A percentile compares a stretch with the other conserved stretches of the same genome.
Conservation (phyloP, 2,888 invertebrate species). For the Kuschelorhynchus macadamiae region DNA sequence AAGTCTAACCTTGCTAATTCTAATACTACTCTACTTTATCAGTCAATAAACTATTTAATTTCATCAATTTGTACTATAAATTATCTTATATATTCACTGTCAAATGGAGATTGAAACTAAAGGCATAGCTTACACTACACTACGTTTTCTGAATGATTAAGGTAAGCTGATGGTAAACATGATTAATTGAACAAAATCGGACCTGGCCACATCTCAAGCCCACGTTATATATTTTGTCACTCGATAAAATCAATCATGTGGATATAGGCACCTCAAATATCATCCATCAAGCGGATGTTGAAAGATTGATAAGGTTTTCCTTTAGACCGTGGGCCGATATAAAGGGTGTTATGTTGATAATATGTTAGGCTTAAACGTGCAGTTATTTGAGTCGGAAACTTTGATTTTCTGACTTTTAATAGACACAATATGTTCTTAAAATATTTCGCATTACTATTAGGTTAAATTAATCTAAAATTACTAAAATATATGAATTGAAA, state of each 20-base stretch:
- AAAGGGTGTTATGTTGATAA: slow-evolving; percentile 21
- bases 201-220: slow-evolving; percentile 31
- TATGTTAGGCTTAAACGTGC: slow-evolving; percentile 10
- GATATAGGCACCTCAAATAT: slow-evolving; percentile 31
- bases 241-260: slow-evolving; percentile 48
- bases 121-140: too few relatives aligned
- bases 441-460: too few relatives aligned
- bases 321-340: slow-evolving; percentile 29
- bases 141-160: too few relatives aligned
- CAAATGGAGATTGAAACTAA: neutral
- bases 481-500: too few relatives aligned
- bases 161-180: slow-evolving; percentile 19
- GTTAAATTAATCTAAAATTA: too few relatives aligned
- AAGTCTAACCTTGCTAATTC: too few relatives aligned
- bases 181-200: slow-evolving; percentile 45
- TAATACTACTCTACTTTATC: too few relatives aligned
- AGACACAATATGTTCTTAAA: neutral
- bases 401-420: slow-evolving; percentile 12
- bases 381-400: slow-evolving; percentile 31
- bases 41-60: neutral
- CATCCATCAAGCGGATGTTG: slow-evolving; percentile 37
- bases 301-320: slow-evolving; percentile 42
- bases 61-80: neutral
- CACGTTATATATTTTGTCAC: slow-evolving; percentile 44
- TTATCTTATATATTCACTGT: neutral